Conservation (phyloP, 1,140 invertebrate genomes). For the Nylanderia fulva region DNA sequence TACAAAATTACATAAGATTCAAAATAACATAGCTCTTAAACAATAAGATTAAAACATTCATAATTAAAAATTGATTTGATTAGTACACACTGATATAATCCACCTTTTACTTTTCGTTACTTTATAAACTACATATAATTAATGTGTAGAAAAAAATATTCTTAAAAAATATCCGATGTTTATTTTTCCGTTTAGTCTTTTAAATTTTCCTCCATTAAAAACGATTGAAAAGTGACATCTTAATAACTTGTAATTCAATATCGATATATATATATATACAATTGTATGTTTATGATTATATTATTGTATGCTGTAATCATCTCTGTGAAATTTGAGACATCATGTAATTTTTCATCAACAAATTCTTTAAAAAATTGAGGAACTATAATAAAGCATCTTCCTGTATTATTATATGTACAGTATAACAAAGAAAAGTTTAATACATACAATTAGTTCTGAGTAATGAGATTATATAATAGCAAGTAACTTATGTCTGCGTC, state of each 20-base stretch:
- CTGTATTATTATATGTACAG: neutral
- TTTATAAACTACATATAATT: neutral
- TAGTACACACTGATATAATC: neutral
- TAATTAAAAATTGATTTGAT: neutral
- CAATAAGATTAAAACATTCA: neutral
- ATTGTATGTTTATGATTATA: constrained; percentile 38
- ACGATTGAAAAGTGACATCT: neutral
- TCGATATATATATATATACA: constrained; percentile 20
- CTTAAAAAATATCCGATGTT: neutral
- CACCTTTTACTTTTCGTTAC: neutral
- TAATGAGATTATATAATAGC: constrained; percentile 65
- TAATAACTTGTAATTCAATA: constrained; percentile 20
- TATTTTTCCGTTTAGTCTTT: neutral
- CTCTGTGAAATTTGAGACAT: constrained; percentile 12
- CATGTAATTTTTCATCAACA: constrained; percentile 30
- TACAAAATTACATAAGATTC: neutral
- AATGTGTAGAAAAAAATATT: neutral
- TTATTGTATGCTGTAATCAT: constrained; percentile 40
- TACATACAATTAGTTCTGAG: constrained; percentile 41
- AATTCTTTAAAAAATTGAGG: neutral
- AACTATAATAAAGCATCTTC: neutral
- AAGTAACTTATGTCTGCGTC: constrained; percentile 65
- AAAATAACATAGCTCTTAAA: neutral
- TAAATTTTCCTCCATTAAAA: neutral
- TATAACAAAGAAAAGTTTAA: constrained; percentile 5